Conservation (phyloP, 2,888 invertebrate species). For the Tineola bisselliella region DNA sequence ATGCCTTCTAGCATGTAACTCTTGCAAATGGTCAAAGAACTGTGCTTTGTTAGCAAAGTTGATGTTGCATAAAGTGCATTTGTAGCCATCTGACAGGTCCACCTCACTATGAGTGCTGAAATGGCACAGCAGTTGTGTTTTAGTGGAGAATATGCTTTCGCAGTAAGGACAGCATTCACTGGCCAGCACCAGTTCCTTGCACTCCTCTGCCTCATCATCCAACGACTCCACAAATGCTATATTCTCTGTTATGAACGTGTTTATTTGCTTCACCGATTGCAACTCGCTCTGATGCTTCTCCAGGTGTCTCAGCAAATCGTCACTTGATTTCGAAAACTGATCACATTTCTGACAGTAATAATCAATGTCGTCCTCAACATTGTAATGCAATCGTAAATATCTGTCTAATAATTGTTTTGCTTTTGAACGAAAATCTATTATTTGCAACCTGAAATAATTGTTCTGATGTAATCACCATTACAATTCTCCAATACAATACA, state of each 20-base stretch:
- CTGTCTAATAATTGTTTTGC: constrained; percentile 19
- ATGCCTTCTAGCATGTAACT: not conserved
- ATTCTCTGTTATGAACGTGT: constrained; percentile 35
- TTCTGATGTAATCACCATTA: not conserved
- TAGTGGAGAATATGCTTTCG: constrained; percentile 34
- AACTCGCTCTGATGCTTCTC: not conserved
- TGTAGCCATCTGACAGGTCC: constrained; percentile 23
- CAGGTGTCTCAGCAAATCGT: not conserved
- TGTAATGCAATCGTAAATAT: constrained; percentile 18
- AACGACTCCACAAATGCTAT: constrained; percentile 36
- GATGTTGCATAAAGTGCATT: constrained; percentile 28
- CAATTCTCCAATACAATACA: no score
- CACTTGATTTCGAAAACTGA: not conserved
- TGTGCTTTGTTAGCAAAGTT: constrained; percentile 25
- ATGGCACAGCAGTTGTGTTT: constrained; percentile 36
- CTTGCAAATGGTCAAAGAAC: constrained; percentile 35
- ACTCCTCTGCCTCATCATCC: not conserved
- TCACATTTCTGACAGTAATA: constrained; percentile 42
- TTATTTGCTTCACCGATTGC: not conserved
- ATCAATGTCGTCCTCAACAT: constrained; percentile 27
- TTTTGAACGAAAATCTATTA: not conserved
- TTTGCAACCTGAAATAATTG: constrained; percentile 34
- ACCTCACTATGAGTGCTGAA: constrained; percentile 31
- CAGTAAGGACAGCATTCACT: constrained; percentile 37
- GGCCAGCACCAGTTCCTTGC: not conserved